Conservation (phyloP, 2,797 vertebrate genomes). For the Gouania willdenowi region DNA sequence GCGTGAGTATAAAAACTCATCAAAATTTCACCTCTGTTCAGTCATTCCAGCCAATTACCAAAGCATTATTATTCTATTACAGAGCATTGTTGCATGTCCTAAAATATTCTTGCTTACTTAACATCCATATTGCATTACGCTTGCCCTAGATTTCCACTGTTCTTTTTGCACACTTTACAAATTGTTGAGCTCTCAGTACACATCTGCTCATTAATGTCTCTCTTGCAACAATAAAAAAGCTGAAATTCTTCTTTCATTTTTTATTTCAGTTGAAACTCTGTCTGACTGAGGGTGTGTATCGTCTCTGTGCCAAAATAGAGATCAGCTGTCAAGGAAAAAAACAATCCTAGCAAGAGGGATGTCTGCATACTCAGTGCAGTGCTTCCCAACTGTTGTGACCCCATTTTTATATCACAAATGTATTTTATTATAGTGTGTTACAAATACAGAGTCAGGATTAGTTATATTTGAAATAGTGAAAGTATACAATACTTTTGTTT, state of each 20-base stretch:
- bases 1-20: constrained; percentile 19
- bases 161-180: constrained; percentile 60
- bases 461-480: no score
- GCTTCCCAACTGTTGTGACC: no score
- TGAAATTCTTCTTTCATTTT: constrained; percentile 27
- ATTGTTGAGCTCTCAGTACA: constrained; percentile 13
- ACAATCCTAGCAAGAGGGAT: constrained; percentile 22
- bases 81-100: constrained; percentile 47
- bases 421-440: no score
- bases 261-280: constrained; percentile 25
- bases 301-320: constrained; percentile 32
- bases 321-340: constrained; percentile 48
- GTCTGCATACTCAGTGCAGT: constrained; percentile 30
- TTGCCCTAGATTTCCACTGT: constrained; percentile 60
- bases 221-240: constrained; percentile 27
- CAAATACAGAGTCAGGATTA: no score
- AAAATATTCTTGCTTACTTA: constrained; percentile 57
- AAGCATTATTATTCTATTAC: constrained; percentile 53
- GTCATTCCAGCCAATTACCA: constrained; percentile 29
- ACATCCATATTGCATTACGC: constrained; percentile 69
- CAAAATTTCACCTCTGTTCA: constrained; percentile 19
- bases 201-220: constrained; percentile 3
- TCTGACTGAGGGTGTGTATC: constrained; percentile 11
- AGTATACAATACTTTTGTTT: no score
- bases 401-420: no score